A percentile compares a stretch with the other conserved stretches of the same genome.
These are phyloP conservation scores for Sorex araneus DNA, from an alignment of 2,113 vertebrate species.

Conservation along the genomic window DNA sequence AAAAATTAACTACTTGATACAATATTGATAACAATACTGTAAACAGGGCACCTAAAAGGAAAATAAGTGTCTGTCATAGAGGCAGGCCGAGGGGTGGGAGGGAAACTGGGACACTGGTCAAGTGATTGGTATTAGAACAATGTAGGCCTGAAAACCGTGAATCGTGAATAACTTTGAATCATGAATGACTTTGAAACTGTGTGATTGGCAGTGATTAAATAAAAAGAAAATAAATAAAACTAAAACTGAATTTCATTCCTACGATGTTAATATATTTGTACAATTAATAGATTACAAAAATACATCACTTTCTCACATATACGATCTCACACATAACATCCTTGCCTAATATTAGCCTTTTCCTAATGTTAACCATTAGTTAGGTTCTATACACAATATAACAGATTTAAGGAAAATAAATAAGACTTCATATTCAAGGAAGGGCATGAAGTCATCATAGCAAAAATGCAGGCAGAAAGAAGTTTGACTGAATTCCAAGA, in stretches of 20 bases:
- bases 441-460: slow-evolving; percentile 11
- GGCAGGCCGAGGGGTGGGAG: too few species aligned
- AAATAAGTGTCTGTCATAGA: too few species aligned
- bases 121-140: too few species aligned
- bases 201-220: not conserved
- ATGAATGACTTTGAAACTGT: too few species aligned
- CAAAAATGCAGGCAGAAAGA: slow-evolving; percentile 18
- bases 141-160: too few species aligned
- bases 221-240: not conserved
- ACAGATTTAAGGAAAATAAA: not conserved
- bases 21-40: too few species aligned
- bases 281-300: not conserved
- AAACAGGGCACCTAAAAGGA: too few species aligned
- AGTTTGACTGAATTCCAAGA: not conserved
- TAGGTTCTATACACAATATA: not conserved
- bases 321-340: too few species aligned
- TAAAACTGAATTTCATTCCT: not conserved
- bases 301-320: too few species aligned
- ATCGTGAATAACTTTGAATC: too few species aligned
- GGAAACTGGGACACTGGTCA: too few species aligned
- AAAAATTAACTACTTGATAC: not conserved
- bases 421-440: not conserved
- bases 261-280: not conserved
- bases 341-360: not conserved
- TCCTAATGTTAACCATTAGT: not conserved